phyloP scores from a whole-genome alignment of 2,888 invertebrate genomes.

The Andrena minutula region DNA sequence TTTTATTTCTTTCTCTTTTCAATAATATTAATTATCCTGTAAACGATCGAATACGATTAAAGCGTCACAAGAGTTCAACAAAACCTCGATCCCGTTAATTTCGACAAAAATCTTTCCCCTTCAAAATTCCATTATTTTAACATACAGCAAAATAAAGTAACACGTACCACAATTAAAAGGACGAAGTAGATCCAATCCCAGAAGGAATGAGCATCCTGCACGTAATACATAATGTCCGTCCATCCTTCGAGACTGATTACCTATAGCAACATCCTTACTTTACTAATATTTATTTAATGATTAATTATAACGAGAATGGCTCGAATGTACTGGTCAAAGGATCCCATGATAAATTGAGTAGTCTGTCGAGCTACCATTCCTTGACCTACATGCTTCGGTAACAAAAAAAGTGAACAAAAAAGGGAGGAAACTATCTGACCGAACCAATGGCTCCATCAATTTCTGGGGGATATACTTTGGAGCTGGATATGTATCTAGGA shows the following conservation, averaged over 20 bases:
- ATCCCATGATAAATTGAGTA: conserved; percentile 1
- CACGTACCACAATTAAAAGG: conserved; percentile 98
- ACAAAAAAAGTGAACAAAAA: background rate
- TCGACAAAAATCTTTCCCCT: too few species aligned
- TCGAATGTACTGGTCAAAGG: background rate
- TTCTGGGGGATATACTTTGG: conserved; percentile 6
- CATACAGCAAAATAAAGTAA: too few species aligned
- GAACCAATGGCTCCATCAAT: background rate
- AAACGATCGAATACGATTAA: too few species aligned
- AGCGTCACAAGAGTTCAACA: too few species aligned
- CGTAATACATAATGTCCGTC: conserved; percentile 99
- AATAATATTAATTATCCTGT: too few species aligned
- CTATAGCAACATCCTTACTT: conserved; percentile 85
- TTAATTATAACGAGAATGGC: background rate
- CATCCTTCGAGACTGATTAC: conserved; percentile 99
- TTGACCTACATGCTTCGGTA: background rate
- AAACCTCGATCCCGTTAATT: too few species aligned
- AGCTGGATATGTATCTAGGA: conserved; percentile 6
- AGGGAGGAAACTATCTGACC: background rate
- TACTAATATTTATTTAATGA: background rate
- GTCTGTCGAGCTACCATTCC: background rate
- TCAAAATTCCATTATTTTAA: too few species aligned
- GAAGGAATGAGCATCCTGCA: conserved; percentile 99
- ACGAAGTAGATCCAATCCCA: conserved; percentile 99
- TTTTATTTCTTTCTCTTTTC: too few species aligned